These are phyloP conservation scores for Sylvilagus bachmani DNA, from an alignment of 2,113 vertebrate genomes.

Conservation along the genomic window DNA sequence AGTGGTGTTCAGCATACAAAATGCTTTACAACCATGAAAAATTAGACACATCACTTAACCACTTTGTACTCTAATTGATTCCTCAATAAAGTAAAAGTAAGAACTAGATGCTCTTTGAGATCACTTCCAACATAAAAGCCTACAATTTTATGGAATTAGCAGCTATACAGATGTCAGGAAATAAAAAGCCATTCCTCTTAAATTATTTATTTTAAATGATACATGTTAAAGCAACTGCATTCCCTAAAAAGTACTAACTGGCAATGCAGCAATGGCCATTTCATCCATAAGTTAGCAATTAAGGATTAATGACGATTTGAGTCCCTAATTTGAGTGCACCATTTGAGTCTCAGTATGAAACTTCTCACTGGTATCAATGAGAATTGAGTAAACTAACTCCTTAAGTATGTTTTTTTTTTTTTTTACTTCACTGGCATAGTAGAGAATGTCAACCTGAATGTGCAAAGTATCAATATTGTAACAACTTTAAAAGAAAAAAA, in stretches of 20 bases:
- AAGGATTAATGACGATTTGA: background rate
- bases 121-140: constrained; percentile 40
- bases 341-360: constrained; percentile 45
- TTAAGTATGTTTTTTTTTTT: background rate
- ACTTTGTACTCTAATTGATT: constrained; percentile 38
- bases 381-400: constrained; percentile 31
- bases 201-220: constrained; percentile 60
- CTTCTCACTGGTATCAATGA: background rate
- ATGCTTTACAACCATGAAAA: constrained; percentile 34
- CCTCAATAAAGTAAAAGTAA: constrained; percentile 47
- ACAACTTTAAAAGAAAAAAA: constrained; percentile 56
- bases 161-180: constrained; percentile 24
- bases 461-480: constrained; percentile 21
- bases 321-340: background rate
- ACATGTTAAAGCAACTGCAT: background rate
- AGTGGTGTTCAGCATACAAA: constrained; percentile 47
- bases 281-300: constrained; percentile 47
- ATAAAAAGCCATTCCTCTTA: constrained; percentile 53
- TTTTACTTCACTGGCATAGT: constrained; percentile 35
- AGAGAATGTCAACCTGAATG: background rate
- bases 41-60: constrained; percentile 56
- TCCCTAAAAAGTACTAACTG: constrained; percentile 55
- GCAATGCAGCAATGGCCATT: background rate
- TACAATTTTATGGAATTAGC: constrained; percentile 38
- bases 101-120: constrained; percentile 15